Conservation (phyloP, 2,797 vertebrate genomes). For the Artibeus lituratus region DNA sequence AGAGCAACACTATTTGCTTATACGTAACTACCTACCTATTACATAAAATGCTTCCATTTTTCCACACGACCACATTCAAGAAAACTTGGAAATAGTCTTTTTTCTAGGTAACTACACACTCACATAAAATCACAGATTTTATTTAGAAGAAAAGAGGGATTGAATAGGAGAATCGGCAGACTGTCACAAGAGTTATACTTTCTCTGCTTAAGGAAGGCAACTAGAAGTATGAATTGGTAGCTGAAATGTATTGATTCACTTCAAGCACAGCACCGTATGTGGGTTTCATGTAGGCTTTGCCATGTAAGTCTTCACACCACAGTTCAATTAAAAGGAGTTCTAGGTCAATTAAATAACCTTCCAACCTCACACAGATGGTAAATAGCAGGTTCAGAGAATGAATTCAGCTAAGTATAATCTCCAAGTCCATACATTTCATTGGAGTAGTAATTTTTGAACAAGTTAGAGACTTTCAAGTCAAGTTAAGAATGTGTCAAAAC, state of each 20-base stretch:
- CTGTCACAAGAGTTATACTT: neutral
- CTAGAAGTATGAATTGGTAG: neutral
- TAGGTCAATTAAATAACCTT: neutral
- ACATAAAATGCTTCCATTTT: neutral
- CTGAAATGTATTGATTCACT: neutral
- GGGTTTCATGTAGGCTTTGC: neutral
- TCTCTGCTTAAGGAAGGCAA: neutral
- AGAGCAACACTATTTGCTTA: neutral
- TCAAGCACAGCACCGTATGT: neutral
- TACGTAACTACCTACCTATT: neutral
- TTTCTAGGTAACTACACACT: neutral
- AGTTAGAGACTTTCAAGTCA: neutral
- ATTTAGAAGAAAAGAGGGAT: neutral
- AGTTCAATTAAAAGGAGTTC: neutral
- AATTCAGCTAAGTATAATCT: neutral
- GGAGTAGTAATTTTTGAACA: neutral
- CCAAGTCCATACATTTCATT: neutral
- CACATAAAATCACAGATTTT: neutral
- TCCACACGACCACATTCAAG: neutral
- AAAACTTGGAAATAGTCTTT: neutral
- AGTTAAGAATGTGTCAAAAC: neutral
- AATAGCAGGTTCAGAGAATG: neutral
- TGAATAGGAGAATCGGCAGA: neutral
- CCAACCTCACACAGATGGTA: neutral
- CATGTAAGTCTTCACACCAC: neutral